Evolutionary conservation across 37 sponge, comb jelly and placozoan genomes (phyloP).

Genomic region (Ianthella basta): DNA sequence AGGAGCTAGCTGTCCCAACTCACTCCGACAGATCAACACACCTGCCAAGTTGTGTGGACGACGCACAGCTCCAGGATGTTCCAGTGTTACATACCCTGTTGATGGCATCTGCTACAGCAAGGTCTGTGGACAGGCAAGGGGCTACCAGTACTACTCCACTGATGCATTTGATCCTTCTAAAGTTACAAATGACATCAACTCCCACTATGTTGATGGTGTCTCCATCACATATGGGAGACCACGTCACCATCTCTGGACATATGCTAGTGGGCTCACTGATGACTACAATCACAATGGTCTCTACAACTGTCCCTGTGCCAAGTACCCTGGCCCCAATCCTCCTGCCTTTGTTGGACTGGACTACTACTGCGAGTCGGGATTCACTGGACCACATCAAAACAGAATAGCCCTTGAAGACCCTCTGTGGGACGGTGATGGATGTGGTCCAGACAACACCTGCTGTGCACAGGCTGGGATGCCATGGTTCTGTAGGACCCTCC

Average conservation of each 20-base stretch:
- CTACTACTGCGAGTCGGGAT: conserved; percentile 26
- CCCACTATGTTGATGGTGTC: conserved; percentile 21
- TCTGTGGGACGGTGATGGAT: conserved; percentile 20
- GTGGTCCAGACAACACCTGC: conserved; percentile 21
- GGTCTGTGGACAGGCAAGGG: conserved; percentile 26
- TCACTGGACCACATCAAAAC: not conserved
- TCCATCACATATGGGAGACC: conserved; percentile 13
- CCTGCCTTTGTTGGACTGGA: conserved; percentile 22
- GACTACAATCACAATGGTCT: too few species aligned
- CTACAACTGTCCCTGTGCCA: conserved; percentile 22
- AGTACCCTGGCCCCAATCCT: not conserved
- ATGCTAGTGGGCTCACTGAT: not conserved
- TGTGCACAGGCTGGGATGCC: conserved; percentile 20
- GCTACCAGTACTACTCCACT: conserved; percentile 1
- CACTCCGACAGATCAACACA: not conserved
- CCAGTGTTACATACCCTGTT: not conserved
- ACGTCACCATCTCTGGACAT: conserved; percentile 14
- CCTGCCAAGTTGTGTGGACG: conserved; percentile 7
- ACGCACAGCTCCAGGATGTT: not conserved
- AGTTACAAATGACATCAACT: conserved; percentile 6
- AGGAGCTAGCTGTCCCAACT: conserved; percentile 2
- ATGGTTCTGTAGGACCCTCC: conserved; percentile 17
- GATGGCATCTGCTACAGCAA: not conserved
- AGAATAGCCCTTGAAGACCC: not conserved
- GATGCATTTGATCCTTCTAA: not conserved